Evolutionary conservation across 1,140 invertebrate genomes (phyloP).

Genomic region (Cardiocondyla obscurior): DNA sequence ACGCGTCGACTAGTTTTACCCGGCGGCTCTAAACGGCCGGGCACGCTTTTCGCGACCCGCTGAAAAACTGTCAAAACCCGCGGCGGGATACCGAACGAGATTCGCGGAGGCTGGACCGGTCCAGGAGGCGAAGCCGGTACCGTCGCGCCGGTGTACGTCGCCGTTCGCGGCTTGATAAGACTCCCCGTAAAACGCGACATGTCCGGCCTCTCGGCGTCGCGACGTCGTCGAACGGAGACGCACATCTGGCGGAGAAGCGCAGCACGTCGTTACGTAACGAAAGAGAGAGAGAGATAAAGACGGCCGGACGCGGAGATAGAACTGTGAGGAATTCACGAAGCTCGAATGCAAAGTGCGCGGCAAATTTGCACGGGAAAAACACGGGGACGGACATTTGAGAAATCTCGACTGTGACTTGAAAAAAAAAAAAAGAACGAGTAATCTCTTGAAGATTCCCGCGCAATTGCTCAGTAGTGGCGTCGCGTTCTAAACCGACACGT

Average conservation of each 20-base stretch:
- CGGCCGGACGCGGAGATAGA: slow-evolving; percentile 5
- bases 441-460: neutral
- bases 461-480: too few relatives aligned
- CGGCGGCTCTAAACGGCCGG: slow-evolving; percentile 72
- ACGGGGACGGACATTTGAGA: neutral
- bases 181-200: slow-evolving; percentile 9
- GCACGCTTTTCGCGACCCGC: slow-evolving; percentile 59
- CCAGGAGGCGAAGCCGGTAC: neutral
- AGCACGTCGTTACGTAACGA: slow-evolving; percentile 37
- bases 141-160: neutral
- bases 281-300: slow-evolving; percentile 39
- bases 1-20: slow-evolving; percentile 72
- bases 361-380: neutral
- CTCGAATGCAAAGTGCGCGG: neutral
- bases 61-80: slow-evolving; percentile 46
- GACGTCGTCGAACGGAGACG: slow-evolving; percentile 15
- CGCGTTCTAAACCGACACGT: neutral
- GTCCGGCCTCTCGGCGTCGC: neutral
- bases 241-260: slow-evolving; percentile 21
- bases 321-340: neutral
- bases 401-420: neutral
- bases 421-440: neutral
- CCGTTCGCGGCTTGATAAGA: neutral
- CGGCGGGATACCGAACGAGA: neutral
- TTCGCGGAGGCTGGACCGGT: neutral